Evolutionary conservation across 2,888 invertebrate genomes (phyloP), one percentile per base, ranked within the genome.

Genomic region (Serripes groenlandicus): DNA sequence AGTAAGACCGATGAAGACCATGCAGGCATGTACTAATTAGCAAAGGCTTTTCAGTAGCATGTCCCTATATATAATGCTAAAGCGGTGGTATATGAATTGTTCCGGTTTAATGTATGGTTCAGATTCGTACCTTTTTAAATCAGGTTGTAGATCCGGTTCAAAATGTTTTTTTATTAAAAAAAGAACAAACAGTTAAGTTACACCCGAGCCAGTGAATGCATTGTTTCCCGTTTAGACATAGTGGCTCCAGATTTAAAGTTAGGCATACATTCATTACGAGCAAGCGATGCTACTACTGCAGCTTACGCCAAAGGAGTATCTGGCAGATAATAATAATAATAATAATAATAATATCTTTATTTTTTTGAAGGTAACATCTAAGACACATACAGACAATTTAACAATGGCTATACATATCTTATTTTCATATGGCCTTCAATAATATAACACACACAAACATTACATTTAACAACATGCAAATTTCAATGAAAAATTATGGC

Each of bases 1-100:
- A 75, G 80, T 35, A 80, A 80, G 64, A 75, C 80, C 7, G 81
- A 81, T 60, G 28, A 72, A n/a, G 76, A 0, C 28, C 28, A 30
- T 69, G 79, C 23, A 69, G 28, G 28, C 54, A 80, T 28, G 37
- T 80, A n/a, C 23, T 66, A 15, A 66, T 80, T 42, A 26, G 56
- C 28, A 80, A 80, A 49, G 80, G 80, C n/a, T n/a, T n/a, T n/a
- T n/a, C n/a, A n/a, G n/a, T n/a, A n/a, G n/a, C n/a, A n/a, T n/a
- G n/a, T n/a, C n/a, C n/a, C n/a, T 64, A 3, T 26, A 62, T 60
- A n/a, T 7, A 28, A 75, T 80, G 79, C 37, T 80, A n/a, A 5
- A 69, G n/a, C n/a, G 42, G 42, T 15, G 42, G n/a, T n/a, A 42
- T 15, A 35, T 78, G 32, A 2, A 54, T 21, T 15, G 28, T 35